Evolutionary conservation across 1,140 invertebrate genomes (phyloP), one percentile per base, ranked within the genome.

Genomic region (Pararge aegeria): DNA sequence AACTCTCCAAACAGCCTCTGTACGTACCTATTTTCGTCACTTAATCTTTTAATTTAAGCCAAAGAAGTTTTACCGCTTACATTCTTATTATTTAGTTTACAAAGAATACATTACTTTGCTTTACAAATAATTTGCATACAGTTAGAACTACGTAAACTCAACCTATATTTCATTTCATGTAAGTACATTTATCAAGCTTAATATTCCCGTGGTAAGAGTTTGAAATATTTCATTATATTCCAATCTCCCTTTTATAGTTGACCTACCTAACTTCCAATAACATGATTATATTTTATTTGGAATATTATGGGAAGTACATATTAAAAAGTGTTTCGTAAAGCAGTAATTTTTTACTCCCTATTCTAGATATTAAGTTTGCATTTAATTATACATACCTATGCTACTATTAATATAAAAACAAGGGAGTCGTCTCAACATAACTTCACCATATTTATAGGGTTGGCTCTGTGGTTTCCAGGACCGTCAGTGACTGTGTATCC

Each of bases 401-500:
- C n/a, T n/a, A n/a, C n/a, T n/a, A n/a, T n/a, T n/a, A 7, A 4
- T 30, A 30, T 30, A 30, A 30, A 30, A 10, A 30, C 5, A 6
- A 5, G 5, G 3, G 13, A 16, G 38, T 9, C 42, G 18, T 1
- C 18, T 20, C 19, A 19, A 46, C 42, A 46, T 46, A 46, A 20
- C 18, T 12, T 20, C 20, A 20, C 42, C 38, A 20, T 46, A 19
- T 30, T 55, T 30, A 30, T 19, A 46, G 18, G 42, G 40, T 18
- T 46, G 29, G 15, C 15, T 7, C 34, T 54, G 21, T 38, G 24
- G 37, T 51, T 38, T 21, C 52, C 20, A 42, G 38, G 15, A 18
- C 42, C 34, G 12, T 58, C 56, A 15, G 24, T 30, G 48, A 51
- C 24, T 5, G 27, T 53, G 44, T 49, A 7, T 46, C 18, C 19